Evolutionary conservation across 2,888 invertebrate species (phyloP).

Genomic region (Calameuta idolon): DNA sequence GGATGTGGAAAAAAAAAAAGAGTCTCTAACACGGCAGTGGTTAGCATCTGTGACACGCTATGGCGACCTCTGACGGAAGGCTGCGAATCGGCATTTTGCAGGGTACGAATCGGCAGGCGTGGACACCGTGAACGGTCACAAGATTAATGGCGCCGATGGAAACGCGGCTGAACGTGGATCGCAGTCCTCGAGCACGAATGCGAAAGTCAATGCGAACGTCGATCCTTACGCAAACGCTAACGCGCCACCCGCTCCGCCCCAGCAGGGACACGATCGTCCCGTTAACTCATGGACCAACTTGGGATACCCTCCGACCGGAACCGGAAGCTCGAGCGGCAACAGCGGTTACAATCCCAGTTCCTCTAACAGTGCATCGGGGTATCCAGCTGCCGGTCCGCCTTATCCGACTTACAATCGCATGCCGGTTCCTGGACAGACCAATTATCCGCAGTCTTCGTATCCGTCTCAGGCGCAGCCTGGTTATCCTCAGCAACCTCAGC

Average conservation of each 20-base stretch:
- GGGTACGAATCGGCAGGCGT: slow-evolving; percentile 61
- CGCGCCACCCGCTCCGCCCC: slow-evolving; percentile 53
- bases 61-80: slow-evolving; percentile 24
- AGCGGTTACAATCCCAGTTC: slow-evolving; percentile 4
- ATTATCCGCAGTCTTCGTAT: slow-evolving; percentile 20
- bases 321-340: not conserved
- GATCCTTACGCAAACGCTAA: slow-evolving; percentile 61
- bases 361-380: slow-evolving; percentile 21
- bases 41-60: not conserved
- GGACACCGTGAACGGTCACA: slow-evolving; percentile 56
- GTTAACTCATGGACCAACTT: slow-evolving; percentile 44
- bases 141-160: slow-evolving; percentile 20
- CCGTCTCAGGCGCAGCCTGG: slow-evolving; percentile 20
- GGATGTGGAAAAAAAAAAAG: not conserved
- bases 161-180: slow-evolving; percentile 17
- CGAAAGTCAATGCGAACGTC: slow-evolving; percentile 34
- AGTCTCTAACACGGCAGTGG: not conserved
- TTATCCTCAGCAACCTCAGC: slow-evolving; percentile 23
- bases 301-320: slow-evolving; percentile 49
- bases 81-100: slow-evolving; percentile 45
- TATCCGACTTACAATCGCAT: slow-evolving; percentile 56
- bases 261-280: slow-evolving; percentile 34
- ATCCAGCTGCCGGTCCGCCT: slow-evolving; percentile 50
- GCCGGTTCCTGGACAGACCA: slow-evolving; percentile 50
- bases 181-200: not conserved